A percentile compares a stretch with the other conserved stretches of the same genome.
These are phyloP conservation scores for Tor tambroides DNA, from an alignment of 2,113 vertebrate genomes.

Conservation along the genomic window DNA sequence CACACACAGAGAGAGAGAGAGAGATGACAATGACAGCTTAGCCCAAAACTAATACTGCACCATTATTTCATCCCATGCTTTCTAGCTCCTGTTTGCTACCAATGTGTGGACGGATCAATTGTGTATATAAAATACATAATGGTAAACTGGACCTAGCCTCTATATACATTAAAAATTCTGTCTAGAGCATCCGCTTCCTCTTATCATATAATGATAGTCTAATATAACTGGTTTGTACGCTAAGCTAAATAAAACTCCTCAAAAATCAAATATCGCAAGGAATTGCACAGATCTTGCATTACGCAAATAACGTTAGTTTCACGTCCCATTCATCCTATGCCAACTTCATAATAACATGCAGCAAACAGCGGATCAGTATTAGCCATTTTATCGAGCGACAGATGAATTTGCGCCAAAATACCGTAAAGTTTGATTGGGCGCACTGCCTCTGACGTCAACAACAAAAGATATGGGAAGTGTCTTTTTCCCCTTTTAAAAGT, in stretches of 20 bases:
- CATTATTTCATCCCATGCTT: background rate
- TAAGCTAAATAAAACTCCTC: too few relatives aligned
- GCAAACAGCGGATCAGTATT: background rate
- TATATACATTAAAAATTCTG: background rate
- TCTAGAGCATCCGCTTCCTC: background rate
- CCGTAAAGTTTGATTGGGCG: conserved; percentile 25
- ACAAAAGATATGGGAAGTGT: conserved; percentile 32
- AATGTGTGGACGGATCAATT: background rate
- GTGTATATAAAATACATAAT: background rate
- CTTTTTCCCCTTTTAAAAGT: conserved; percentile 1
- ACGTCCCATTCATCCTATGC: too few relatives aligned
- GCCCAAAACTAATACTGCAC: background rate
- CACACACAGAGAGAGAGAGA: background rate
- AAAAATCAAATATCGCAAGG: too few relatives aligned
- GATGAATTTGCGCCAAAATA: conserved; percentile 32
- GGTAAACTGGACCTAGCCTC: background rate
- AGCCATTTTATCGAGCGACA: background rate
- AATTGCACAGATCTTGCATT: too few relatives aligned
- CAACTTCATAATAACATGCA: background rate
- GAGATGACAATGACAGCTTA: background rate
- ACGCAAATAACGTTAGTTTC: too few relatives aligned
- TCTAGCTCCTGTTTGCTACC: background rate
- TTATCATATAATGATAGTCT: too few relatives aligned
- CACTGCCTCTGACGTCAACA: conserved; percentile 9
- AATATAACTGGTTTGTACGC: too few relatives aligned